Evolutionary conservation across 2,113 vertebrate genomes (phyloP), one percentile per base, ranked within the genome.

Genomic region (Ranitomeya variabilis): DNA sequence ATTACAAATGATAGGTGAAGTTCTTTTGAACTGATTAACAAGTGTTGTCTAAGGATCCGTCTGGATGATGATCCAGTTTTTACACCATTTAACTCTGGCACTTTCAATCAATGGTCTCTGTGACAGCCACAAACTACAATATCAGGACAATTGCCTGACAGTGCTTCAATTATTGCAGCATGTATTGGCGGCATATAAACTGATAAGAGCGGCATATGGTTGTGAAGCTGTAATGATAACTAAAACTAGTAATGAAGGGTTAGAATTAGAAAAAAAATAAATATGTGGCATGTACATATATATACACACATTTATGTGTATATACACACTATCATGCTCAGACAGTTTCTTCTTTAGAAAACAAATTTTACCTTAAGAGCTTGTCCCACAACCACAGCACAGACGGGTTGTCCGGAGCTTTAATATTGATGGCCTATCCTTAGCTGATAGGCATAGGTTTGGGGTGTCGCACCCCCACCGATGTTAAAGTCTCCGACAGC

Each of bases 51-150:
- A 76, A 76, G 73, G 73, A 76, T 52, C 18, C 37, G 52, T 76
- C 73, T 45, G 51, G 37, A 76, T 76, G 45, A 76, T 76, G 73
- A 76, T 76, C 73, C 73, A 76, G 73, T 76, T 76, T 76, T 52
- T 51, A 52, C 73, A 52, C 73, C 73, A 7, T 76, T 76, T 76
- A 76, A 76, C 45, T 76, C 37, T 52, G 73, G 19, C 45, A 76
- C 45, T 76, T 76, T 76, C 73, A 76, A 76, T 76, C 73, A 76
- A 76, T 76, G 37, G 73, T 76, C 73, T 76, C 73, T 51, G 73
- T 76, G 73, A 76, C 73, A 76, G 37, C 45, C 37, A 16, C 73
- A 76, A 51, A 51, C 73, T 76, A 52, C 73, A 52, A 76, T 76
- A 76, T 76, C 73, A 76, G 73, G 37, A 37, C 73, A 76, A 74